phyloP scores from a whole-genome alignment of 1,140 invertebrate genomes.

The Apis cerana region DNA sequence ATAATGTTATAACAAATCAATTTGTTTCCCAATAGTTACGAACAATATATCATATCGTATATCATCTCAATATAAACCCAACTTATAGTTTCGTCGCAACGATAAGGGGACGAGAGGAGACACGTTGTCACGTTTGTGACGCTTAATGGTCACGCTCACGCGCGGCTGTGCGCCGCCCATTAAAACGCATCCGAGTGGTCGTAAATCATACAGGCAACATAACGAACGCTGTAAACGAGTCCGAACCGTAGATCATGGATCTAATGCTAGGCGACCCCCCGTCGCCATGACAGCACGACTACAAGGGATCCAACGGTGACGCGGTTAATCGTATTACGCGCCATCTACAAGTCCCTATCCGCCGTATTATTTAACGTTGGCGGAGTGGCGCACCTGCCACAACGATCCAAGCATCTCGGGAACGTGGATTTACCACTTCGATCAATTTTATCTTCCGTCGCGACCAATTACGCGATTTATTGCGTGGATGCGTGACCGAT shows the following conservation, averaged over 20 bases:
- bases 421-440: background rate
- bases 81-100: too few species aligned
- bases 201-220: constrained; percentile 58
- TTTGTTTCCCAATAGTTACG: too few species aligned
- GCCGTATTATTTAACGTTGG: constrained; percentile 46
- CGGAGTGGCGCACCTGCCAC: constrained; percentile 33
- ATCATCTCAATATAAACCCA: too few species aligned
- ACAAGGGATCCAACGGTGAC: constrained; percentile 51
- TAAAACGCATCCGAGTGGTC: constrained; percentile 23
- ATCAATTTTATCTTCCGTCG: background rate
- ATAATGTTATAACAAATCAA: too few species aligned
- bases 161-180: constrained; percentile 13
- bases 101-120: background rate
- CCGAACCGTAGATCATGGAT: constrained; percentile 66
- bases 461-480: constrained; percentile 41
- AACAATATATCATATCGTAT: too few species aligned
- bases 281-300: constrained; percentile 59
- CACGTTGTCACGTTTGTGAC: constrained; percentile 1
- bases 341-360: constrained; percentile 1
- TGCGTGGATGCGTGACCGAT: background rate
- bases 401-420: background rate
- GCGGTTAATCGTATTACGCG: constrained; percentile 56
- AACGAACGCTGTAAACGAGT: constrained; percentile 64
- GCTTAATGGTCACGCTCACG: constrained; percentile 18
- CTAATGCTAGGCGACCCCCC: constrained; percentile 73